Conservation (phyloP, 53 echinoderm and acorn worm species). For the Crossaster papposus region DNA sequence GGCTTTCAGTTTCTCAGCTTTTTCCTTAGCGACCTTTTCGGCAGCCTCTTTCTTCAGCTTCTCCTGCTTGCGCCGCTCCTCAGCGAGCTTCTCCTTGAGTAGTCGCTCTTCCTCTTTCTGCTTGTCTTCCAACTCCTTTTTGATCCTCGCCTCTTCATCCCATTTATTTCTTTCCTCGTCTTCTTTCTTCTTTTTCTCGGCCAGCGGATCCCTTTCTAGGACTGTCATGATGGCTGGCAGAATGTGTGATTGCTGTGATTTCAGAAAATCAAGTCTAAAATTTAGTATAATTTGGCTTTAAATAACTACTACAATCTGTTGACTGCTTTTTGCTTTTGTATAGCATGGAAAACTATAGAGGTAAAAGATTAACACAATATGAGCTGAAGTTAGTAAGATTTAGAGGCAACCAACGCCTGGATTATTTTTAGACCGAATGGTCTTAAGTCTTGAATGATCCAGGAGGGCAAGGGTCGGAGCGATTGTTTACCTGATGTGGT, state of each 20-base stretch:
- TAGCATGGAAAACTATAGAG: too few relatives aligned
- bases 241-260: conserved; percentile 87
- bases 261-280: not conserved
- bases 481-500: conserved; percentile 79
- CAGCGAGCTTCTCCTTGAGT: conserved; percentile 63
- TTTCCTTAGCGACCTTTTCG: conserved; percentile 61
- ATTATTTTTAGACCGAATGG: too few relatives aligned
- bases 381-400: too few relatives aligned
- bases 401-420: too few relatives aligned
- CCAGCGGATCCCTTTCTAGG: conserved; percentile 82
- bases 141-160: conserved; percentile 58
- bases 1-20: conserved; percentile 58
- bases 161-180: conserved; percentile 61
- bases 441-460: too few relatives aligned
- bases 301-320: not conserved
- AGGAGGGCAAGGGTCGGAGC: too few relatives aligned
- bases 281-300: too few relatives aligned
- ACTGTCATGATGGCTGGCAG: conserved; percentile 82
- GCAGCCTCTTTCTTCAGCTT: conserved; percentile 49
- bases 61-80: conserved; percentile 67
- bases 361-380: too few relatives aligned
- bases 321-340: too few relatives aligned
- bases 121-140: conserved; percentile 54
- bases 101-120: conserved; percentile 50
- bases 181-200: conserved; percentile 70